phyloP scores from a whole-genome alignment of 1,140 invertebrate species.

The Formica selysi region DNA sequence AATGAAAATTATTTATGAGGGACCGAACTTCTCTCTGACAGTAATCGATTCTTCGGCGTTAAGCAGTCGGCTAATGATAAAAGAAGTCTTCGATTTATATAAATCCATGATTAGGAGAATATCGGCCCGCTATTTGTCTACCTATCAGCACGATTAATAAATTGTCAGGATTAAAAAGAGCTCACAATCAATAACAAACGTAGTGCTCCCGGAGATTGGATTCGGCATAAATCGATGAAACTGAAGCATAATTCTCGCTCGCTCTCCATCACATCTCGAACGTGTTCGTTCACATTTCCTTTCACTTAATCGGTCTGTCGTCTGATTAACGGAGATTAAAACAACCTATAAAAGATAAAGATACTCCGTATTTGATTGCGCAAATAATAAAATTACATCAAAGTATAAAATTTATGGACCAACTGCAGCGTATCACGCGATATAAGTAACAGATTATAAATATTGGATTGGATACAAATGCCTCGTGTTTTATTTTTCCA shows the following conservation, averaged over 20 bases:
- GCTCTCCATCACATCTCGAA: not conserved
- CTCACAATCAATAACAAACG: constrained; percentile 23
- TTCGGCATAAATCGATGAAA: constrained; percentile 39
- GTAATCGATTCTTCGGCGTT: not conserved
- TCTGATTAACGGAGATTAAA: constrained; percentile 42
- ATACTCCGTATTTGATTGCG: constrained; percentile 8
- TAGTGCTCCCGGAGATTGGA: constrained; percentile 31
- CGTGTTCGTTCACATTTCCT: constrained; percentile 19
- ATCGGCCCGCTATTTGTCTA: not conserved
- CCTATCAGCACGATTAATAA: constrained; percentile 48
- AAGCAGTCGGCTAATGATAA: constrained; percentile 15
- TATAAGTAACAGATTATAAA: constrained; percentile 41
- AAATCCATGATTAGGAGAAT: constrained; percentile 22
- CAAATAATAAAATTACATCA: not conserved
- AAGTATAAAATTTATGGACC: constrained; percentile 45
- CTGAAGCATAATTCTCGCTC: constrained; percentile 24
- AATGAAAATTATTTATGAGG: constrained; percentile 8
- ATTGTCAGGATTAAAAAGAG: constrained; percentile 51
- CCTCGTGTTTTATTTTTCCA: constrained; percentile 38
- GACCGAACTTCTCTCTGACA: not conserved
- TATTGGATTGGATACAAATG: constrained; percentile 28
- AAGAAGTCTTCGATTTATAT: not conserved
- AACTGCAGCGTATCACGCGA: constrained; percentile 2
- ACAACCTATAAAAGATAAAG: constrained; percentile 27
- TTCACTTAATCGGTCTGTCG: not conserved